phyloP scores from a whole-genome alignment of 2,113 vertebrate genomes.

The Chaenogobius annularis region DNA sequence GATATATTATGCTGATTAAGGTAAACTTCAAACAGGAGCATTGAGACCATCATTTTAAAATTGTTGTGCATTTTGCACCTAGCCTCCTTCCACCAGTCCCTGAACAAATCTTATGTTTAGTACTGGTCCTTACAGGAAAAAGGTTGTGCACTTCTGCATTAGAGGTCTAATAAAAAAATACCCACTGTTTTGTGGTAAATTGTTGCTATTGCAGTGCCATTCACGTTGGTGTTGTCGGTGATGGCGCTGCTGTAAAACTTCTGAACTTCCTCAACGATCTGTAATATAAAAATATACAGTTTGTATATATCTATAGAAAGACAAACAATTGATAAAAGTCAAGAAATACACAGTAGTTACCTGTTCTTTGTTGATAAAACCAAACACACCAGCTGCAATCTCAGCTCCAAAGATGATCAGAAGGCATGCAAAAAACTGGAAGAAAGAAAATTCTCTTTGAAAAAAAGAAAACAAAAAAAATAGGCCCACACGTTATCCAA shows the following conservation, averaged over 20 bases:
- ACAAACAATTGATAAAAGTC: background rate
- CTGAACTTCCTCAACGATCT: slow-evolving; percentile 88
- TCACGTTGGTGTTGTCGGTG: slow-evolving; percentile 47
- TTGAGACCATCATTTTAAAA: too few relatives aligned
- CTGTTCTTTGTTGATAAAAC: slow-evolving; percentile 88
- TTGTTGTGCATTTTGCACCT: too few relatives aligned
- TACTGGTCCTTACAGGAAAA: too few relatives aligned
- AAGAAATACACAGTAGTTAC: slow-evolving; percentile 59
- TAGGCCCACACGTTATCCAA: background rate
- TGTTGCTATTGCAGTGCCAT: slow-evolving; percentile 50
- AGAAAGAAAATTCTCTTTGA: slow-evolving; percentile 15
- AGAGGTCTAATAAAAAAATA: background rate
- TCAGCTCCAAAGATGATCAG: slow-evolving; percentile 96
- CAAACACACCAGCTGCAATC: slow-evolving; percentile 92
- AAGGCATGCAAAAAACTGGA: slow-evolving; percentile 93
- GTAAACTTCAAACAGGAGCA: too few relatives aligned
- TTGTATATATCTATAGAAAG: background rate
- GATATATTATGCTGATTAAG: too few relatives aligned
- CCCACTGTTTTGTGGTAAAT: slow-evolving; percentile 72
- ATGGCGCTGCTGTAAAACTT: slow-evolving; percentile 83
- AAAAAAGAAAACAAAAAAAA: too few relatives aligned
- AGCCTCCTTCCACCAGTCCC: too few relatives aligned
- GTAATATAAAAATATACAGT: background rate
- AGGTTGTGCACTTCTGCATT: background rate
- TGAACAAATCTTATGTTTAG: too few relatives aligned